These are phyloP conservation scores for Colletes gigas DNA, from an alignment of 1,140 invertebrate genomes.

Conservation along the genomic window DNA sequence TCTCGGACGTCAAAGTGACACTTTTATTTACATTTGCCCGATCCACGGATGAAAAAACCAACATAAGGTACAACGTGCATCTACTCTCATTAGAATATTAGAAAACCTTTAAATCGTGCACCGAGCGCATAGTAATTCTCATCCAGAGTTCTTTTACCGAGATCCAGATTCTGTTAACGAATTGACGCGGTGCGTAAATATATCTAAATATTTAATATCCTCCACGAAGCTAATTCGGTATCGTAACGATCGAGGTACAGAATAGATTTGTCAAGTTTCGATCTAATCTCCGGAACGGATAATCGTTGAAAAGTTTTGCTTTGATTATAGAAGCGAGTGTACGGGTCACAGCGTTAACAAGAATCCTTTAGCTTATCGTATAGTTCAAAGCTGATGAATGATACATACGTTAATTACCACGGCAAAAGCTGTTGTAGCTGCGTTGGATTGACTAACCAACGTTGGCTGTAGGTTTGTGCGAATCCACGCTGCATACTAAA, in stretches of 20 bases:
- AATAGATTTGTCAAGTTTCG: neutral
- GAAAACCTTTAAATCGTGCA: neutral
- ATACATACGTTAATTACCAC: conserved; percentile 26
- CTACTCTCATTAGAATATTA: too few relatives aligned
- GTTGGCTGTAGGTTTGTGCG: neutral
- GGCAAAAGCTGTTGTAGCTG: neutral
- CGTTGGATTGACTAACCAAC: neutral
- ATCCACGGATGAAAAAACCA: neutral
- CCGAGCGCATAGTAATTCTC: neutral
- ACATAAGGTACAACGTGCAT: neutral
- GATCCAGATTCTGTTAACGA: too few relatives aligned
- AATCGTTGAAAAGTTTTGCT: neutral
- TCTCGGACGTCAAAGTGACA: conserved; percentile 29
- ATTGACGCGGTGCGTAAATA: too few relatives aligned
- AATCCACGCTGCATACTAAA: conserved; percentile 15
- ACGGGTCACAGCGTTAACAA: neutral
- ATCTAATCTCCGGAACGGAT: neutral
- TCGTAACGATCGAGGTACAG: too few relatives aligned
- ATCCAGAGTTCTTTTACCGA: neutral
- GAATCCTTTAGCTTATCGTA: neutral
- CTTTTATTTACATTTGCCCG: conserved; percentile 62
- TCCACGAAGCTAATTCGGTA: too few relatives aligned
- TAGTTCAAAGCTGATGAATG: conserved; percentile 17
- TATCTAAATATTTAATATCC: too few relatives aligned
- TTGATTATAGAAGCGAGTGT: neutral